Evolutionary conservation across 2,113 vertebrate species (phyloP).

Genomic region (Cavia porcellus): DNA sequence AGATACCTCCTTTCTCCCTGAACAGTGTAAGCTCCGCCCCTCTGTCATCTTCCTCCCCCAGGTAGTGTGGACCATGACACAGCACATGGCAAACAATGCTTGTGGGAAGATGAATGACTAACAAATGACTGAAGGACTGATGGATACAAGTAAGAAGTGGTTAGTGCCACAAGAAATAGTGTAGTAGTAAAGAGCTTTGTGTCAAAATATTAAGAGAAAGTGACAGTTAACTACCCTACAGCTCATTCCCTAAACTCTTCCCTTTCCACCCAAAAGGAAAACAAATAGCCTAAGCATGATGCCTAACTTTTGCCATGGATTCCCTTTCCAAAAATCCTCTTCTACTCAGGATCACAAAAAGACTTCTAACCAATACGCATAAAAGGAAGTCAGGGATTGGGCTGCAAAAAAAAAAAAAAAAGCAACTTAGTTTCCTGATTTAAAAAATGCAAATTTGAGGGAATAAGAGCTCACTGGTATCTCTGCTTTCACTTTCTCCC

Average conservation of each 20-base stretch:
- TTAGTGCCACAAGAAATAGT: neutral
- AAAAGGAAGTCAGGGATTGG: neutral
- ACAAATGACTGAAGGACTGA: neutral
- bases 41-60: no score
- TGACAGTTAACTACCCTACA: neutral
- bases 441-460: neutral
- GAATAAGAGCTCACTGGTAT: neutral
- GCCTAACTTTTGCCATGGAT: neutral
- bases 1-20: neutral
- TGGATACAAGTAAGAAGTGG: neutral
- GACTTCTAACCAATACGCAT: neutral
- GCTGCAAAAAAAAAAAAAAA: neutral
- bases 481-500: neutral
- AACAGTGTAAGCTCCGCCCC: neutral
- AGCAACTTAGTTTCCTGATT: neutral
- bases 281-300: neutral
- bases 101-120: neutral
- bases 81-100: neutral
- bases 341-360: neutral
- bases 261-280: neutral
- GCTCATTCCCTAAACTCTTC: neutral
- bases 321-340: conserved; percentile 41
- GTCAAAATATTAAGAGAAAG: neutral
- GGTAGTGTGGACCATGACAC: neutral
- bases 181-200: neutral